Evolutionary conservation across 1,140 invertebrate genomes (phyloP), one percentile per base, ranked within the genome.

Genomic region (Caenorhabditis remanei): DNA sequence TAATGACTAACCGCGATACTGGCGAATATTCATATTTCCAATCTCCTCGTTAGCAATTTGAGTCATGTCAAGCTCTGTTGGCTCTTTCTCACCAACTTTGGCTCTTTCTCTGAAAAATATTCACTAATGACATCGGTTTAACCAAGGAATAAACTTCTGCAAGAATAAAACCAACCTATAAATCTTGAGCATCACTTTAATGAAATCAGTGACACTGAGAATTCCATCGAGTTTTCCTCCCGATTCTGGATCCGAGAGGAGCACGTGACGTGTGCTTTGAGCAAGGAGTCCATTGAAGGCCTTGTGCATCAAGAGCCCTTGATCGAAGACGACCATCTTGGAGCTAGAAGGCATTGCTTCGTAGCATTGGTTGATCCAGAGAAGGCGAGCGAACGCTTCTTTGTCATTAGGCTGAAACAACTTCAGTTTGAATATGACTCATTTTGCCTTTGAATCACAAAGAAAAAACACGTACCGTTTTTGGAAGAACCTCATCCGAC

Each of bases 151-250:
- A 19, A n/a, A 41, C 0, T 53, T 32, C 32, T 32, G 32, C 11
- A 53, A 46, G 14, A 75, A 13, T 0, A 65, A 32, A 83, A 75
- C 83, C 14, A 8, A 85, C 87, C 84, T 79, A 50, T 85, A 71
- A 50, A 85, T 56, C 41, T 84, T 71, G 8, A 88, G 84, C 87
- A 88, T 88, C 9, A 88, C 87, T 71, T 84, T 85, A 24, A 88
- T 88, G 67, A 88, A 88, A 56, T 88, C 87, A 7, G 87, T 88
- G 9, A 88, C 87, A 58, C 85, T 87, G 84, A 88, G 87, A 79
- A 88, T 88, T 67, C 87, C 87, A 9, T 53, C 50, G 19, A 88
- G 67, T 46, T 46, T 61, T 40, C 87, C 87, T 4, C 75, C 87
- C 16, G 14, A 56, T 9, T 48, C 46, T 11, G 65, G 67, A 46